These are phyloP conservation scores for Ptychodera flava DNA, from an alignment of 35 echinoderm and acorn worm species.

Conservation along the genomic window DNA sequence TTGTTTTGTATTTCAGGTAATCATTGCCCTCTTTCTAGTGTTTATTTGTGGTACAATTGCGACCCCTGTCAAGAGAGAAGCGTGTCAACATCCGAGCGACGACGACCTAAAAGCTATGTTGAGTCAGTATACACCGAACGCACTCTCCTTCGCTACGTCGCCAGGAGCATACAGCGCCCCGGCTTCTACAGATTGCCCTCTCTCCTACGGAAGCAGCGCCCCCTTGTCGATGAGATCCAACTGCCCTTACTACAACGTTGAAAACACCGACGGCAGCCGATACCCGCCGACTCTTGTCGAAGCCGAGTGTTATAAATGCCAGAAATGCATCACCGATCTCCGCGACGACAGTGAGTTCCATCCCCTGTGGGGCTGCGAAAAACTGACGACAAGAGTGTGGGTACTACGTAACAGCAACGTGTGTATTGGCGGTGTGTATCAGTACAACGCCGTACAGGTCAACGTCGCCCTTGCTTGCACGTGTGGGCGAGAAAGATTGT, in stretches of 20 bases:
- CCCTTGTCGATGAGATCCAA: neutral
- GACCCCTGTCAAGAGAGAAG: neutral
- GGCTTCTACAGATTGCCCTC: neutral
- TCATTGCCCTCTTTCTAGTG: neutral
- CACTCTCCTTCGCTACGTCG: neutral
- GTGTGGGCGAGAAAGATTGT: neutral
- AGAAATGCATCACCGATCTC: neutral
- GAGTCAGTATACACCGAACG: neutral
- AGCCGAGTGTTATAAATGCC: neutral
- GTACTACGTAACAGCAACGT: neutral
- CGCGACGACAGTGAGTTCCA: neutral
- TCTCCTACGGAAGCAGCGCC: neutral
- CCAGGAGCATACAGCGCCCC: neutral
- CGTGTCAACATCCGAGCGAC: neutral
- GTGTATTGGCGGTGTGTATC: neutral
- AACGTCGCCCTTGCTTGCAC: neutral
- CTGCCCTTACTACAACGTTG: neutral
- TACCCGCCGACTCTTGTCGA: neutral
- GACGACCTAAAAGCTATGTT: neutral
- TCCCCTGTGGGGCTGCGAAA: neutral
- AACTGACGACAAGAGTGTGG: neutral
- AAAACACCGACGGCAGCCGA: neutral
- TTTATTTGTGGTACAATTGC: neutral
- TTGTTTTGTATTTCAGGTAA: too few species aligned
- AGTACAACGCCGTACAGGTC: neutral